Base-by-base conservation (phyloP, 1,140 invertebrate genomes). In the Archivesica marissinica region DNA sequence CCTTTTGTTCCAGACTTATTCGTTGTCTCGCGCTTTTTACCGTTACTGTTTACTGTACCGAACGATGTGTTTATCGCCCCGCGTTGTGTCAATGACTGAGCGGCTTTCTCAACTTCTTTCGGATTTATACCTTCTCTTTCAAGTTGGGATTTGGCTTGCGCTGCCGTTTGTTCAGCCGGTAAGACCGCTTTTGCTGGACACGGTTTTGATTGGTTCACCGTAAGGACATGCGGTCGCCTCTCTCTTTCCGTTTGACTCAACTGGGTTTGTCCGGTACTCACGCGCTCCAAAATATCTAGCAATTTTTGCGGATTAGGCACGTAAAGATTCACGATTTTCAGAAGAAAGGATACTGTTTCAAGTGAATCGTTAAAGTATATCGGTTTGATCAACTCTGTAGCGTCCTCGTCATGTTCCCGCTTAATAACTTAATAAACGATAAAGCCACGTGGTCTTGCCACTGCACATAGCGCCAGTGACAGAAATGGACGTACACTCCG, bases 271-370 rank as follows among this genome's bases (percentile, higher is more conserved):
- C 68, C 68, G 17, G 4, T 72, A 25, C 41, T 72, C 11, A 72
- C 68, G 30, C 41, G 68, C 4, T 72, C 35, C 25, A 79, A 86
- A 86, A 79, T 75, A 13, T 75, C 13, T 11, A 86, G 28, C 84
- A 68, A 86, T 38, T 80, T 72, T 68, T 78, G 66, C 20, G 68
- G 75, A 72, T 85, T 59, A 13, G 83, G 75, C 17, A 85, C 35
- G 44, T 78, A 85, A 38, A 79, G n/a, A 28, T 75, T 79, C 20
- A 56, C 66, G 56, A 39, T 54, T 28, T 28, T 72, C 20, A 72
- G 23, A 28, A 76, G 23, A 76, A 76, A 4, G 72, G 44, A 72
- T 44, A 72, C 6, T 23, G 74, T 56, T 39, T 72, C 35, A 72
- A 72, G 38, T 72, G 68, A 41, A 76, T 41, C 54, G 44, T 76